phyloP scores from a whole-genome alignment of 2,113 vertebrate genomes.

The Naja naja region DNA sequence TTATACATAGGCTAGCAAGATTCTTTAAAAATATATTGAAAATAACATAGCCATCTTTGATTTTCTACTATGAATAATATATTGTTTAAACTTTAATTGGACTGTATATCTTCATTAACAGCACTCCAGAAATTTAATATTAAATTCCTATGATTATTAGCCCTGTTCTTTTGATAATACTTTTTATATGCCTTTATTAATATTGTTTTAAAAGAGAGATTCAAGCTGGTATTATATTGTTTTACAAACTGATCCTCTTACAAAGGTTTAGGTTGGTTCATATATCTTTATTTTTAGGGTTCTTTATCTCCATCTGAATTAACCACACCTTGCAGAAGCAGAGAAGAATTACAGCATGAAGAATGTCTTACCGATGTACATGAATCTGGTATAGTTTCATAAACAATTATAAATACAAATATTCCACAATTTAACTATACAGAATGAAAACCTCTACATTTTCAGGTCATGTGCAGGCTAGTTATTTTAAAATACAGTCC shows the following conservation, averaged over 20 bases:
- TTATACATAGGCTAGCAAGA: background rate
- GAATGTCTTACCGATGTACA: constrained; percentile 22
- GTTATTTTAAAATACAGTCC: background rate
- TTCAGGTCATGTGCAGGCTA: background rate
- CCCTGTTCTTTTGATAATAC: background rate
- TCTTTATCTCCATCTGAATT: constrained; percentile 29
- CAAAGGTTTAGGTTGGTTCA: constrained; percentile 2
- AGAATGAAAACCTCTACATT: background rate
- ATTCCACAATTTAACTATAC: background rate
- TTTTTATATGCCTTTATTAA: background rate
- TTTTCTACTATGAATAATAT: background rate
- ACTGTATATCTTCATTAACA: background rate
- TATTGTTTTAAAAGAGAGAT: background rate
- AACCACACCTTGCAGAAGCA: constrained; percentile 49
- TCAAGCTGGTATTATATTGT: background rate
- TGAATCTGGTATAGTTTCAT: constrained; percentile 59
- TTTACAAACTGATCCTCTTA: background rate
- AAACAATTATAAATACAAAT: background rate
- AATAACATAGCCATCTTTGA: background rate
- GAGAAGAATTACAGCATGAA: constrained; percentile 27
- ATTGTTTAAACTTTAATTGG: background rate
- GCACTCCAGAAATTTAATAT: background rate
- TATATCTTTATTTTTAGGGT: constrained; percentile 55
- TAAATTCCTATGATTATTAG: background rate
- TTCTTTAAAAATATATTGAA: background rate